Percentiles rank a stretch among this genome's conserved stretches.
phyloP scores from a whole-genome alignment of 2,113 vertebrate genomes.

The Cebidichthys violaceus region DNA sequence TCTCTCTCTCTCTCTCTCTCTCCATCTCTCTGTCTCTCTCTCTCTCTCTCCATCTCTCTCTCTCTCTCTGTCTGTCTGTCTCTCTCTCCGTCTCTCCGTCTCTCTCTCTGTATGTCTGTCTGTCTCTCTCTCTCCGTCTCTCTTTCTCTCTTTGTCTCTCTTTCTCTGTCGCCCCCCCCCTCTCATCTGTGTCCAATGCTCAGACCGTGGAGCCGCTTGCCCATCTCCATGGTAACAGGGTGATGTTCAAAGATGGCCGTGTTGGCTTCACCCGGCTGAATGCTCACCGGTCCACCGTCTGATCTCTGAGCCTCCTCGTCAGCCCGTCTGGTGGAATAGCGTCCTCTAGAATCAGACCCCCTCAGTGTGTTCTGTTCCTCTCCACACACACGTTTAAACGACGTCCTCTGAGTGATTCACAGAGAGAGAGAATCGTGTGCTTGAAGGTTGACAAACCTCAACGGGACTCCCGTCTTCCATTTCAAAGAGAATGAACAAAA shows the following conservation, averaged over 20 bases:
- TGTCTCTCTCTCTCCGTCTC: slow-evolving; percentile 20
- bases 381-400: background rate
- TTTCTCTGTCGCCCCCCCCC: no score
- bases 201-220: slow-evolving; percentile 43
- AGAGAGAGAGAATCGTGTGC: background rate
- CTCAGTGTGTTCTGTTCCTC: slow-evolving; percentile 48
- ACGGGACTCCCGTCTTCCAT: slow-evolving; percentile 13
- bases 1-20: no score
- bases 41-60: no score
- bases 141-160: background rate
- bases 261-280: slow-evolving; percentile 49
- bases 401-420: background rate
- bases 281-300: slow-evolving; percentile 56
- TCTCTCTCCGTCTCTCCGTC: background rate
- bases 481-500: slow-evolving; percentile 26
- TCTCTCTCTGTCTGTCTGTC: no score
- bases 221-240: slow-evolving; percentile 76
- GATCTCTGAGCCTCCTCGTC: slow-evolving; percentile 48
- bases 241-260: slow-evolving; percentile 67
- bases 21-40: no score
- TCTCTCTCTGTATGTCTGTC: slow-evolving; percentile 2
- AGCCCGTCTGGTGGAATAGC: slow-evolving; percentile 33
- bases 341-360: slow-evolving; percentile 33
- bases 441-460: slow-evolving; percentile 29
- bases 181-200: slow-evolving; percentile 65